A percentile compares a stretch with the other conserved stretches of the same genome.
These are phyloP conservation scores for Bicyclus anynana DNA, from an alignment of 1,140 invertebrate genomes.

Conservation along the genomic window DNA sequence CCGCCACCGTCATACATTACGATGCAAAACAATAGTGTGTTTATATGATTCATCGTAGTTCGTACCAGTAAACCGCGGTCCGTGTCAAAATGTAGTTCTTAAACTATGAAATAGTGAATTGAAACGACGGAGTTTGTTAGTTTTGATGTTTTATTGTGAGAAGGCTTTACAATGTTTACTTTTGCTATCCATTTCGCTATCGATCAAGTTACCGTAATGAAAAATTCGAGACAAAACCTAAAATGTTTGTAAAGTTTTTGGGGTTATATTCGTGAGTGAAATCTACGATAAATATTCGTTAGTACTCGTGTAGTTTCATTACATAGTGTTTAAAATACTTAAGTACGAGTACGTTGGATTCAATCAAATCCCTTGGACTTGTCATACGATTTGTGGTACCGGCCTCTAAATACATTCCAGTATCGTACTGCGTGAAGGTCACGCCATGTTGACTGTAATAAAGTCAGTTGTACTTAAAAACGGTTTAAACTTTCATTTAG, in stretches of 20 bases:
- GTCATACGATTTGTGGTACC: no score
- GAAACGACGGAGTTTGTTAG: neutral
- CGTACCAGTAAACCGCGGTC: neutral
- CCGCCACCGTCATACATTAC: neutral
- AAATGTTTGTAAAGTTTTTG: neutral
- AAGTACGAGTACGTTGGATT: slow-evolving; percentile 3
- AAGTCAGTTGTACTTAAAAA: no score
- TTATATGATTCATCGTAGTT: neutral
- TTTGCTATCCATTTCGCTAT: neutral
- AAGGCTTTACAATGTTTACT: no score
- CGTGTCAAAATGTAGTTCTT: neutral
- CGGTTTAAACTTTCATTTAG: no score
- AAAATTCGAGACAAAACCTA: neutral
- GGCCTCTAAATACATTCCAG: slow-evolving; percentile 31
- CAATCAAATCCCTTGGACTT: no score
- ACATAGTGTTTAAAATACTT: slow-evolving; percentile 13
- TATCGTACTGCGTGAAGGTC: slow-evolving; percentile 37
- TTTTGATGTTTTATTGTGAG: no score
- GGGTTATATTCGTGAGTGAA: neutral
- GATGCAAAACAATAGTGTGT: slow-evolving; percentile 5
- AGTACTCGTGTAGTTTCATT: no score
- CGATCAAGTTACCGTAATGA: neutral
- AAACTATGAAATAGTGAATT: neutral
- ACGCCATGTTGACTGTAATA: slow-evolving; percentile 33
- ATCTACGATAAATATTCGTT: no score